Base-by-base conservation (phyloP, 2,888 invertebrate species). In the Aethes cnicana region DNA sequence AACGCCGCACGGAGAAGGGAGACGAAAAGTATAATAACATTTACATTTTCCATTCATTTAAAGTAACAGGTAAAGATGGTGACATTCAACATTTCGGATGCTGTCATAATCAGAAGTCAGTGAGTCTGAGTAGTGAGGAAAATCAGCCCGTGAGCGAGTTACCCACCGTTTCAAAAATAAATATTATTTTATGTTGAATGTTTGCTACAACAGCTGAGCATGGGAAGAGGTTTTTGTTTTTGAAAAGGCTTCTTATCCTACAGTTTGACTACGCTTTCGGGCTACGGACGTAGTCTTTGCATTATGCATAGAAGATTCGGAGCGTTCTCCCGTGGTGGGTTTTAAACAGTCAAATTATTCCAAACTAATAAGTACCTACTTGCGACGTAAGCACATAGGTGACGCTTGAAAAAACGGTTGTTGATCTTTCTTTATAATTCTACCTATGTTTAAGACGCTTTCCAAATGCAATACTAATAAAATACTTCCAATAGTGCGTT, bases 1-100 rank as follows among this genome's bases (percentile, higher is more conserved):
- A 47, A 47, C 32, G 37, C 54, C 50, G 20, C 47, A 47, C 33
- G 47, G 53, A 43, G 36, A 36, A 47, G 39, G 20, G 25, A 17
- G 36, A 17, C 21, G 41, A 36, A 54, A 41, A 49, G 47, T 42
- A 55, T 53, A 57, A 57, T 57, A 55, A 50, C 55, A 57, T 57
- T 57, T 55, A 57, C 57, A 57, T 57, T 55, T 57, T 57, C 50
- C 47, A 55, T 53, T 43, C 53, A 55, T 57, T 55, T 52, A 46
- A 52, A 52, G 52, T 46, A 52, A 46, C 52, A 52, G 52, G 52
- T 57, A 55, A 55, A 49, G 44, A 52, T 52, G 52, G 52, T 30
- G 44, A 52, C 46, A 33, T 52, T 39, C 21, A 46, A 52, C 37
- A 26, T 52, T 46, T 46, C 8, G 32, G 44, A 25, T 39, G 30